A percentile compares a stretch with the other conserved stretches of the same genome.
phyloP scores from a whole-genome alignment of 2,888 invertebrate genomes.

The Cecidostiba fungosa region DNA sequence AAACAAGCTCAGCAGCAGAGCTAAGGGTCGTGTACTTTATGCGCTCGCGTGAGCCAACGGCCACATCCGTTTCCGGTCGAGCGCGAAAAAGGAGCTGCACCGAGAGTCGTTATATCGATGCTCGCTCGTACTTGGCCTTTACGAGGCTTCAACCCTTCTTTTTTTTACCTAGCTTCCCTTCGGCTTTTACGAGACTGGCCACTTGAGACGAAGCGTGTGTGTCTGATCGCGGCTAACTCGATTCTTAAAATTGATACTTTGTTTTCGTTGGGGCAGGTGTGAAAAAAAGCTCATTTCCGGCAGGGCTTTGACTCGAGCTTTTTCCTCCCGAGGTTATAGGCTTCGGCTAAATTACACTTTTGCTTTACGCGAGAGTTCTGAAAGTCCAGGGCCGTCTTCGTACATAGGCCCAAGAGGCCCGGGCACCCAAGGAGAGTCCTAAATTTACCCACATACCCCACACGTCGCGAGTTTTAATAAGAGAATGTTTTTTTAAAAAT shows the following conservation, averaged over 20 bases:
- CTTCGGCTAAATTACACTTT: neutral
- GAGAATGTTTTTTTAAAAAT: too few species aligned
- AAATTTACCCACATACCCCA: too few species aligned
- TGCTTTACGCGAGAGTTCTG: neutral
- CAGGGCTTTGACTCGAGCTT: neutral
- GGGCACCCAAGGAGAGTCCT: too few species aligned
- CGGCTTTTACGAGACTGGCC: constrained; percentile 30
- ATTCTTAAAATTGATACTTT: constrained; percentile 55
- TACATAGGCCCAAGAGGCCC: too few species aligned
- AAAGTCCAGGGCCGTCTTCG: too few species aligned
- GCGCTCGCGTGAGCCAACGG: constrained; percentile 77
- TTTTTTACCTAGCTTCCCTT: constrained; percentile 1
- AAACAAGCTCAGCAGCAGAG: constrained; percentile 29
- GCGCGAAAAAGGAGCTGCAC: constrained; percentile 32
- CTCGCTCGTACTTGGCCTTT: constrained; percentile 34
- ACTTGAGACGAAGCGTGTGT: constrained; percentile 1
- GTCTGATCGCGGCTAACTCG: constrained; percentile 10
- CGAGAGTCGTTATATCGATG: constrained; percentile 18
- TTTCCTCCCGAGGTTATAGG: neutral
- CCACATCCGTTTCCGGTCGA: constrained; percentile 78
- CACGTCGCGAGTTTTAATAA: too few species aligned
- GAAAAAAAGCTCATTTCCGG: constrained; percentile 42
- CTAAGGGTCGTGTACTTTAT: constrained; percentile 74
- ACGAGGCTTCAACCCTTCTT: constrained; percentile 7
- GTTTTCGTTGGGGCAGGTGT: constrained; percentile 18